Percentiles rank a stretch among this genome's conserved stretches.
Conservation (phyloP, 2,888 invertebrate genomes). For the Caradrina clavipalpis region DNA sequence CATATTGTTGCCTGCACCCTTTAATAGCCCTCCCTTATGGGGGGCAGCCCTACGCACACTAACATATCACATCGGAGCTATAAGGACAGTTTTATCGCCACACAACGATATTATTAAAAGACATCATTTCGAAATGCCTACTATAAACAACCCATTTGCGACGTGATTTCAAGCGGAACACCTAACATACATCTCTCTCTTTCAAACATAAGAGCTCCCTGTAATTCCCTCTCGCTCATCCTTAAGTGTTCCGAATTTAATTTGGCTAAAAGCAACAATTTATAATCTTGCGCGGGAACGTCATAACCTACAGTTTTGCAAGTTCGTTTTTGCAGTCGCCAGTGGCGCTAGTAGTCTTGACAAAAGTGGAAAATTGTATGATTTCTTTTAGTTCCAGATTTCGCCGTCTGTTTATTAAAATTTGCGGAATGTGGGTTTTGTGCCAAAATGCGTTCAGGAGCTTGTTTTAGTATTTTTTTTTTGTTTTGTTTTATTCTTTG, state of each 20-base stretch:
- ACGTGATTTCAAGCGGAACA: constrained; percentile 64
- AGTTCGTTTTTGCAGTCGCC: constrained; percentile 53
- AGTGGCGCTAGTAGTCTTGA: constrained; percentile 58
- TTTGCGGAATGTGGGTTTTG: constrained; percentile 36
- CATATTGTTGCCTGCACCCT: constrained; percentile 38
- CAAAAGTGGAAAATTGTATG: constrained; percentile 15
- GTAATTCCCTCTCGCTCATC: constrained; percentile 54
- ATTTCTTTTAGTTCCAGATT: constrained; percentile 51
- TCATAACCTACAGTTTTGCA: constrained; percentile 64
- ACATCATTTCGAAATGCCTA: constrained; percentile 79
- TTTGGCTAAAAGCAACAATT: constrained; percentile 77
- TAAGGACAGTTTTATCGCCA: constrained; percentile 62
- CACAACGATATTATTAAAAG: constrained; percentile 68
- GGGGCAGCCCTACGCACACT: constrained; percentile 26
- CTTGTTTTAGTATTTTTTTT: constrained; percentile 47
- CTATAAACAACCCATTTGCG: constrained; percentile 81
- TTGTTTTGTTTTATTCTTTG: constrained; percentile 44
- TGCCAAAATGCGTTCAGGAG: constrained; percentile 59
- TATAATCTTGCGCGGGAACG: constrained; percentile 67
- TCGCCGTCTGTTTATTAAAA: constrained; percentile 40
- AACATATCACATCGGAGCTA: constrained; percentile 33
- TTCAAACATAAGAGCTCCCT: constrained; percentile 26
- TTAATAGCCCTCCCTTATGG: constrained; percentile 21
- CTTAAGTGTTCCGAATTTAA: constrained; percentile 70
- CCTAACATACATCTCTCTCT: constrained; percentile 48